Evolutionary conservation across 2,113 vertebrate species (phyloP).

Genomic region (Acrocephalus arundinaceus): DNA sequence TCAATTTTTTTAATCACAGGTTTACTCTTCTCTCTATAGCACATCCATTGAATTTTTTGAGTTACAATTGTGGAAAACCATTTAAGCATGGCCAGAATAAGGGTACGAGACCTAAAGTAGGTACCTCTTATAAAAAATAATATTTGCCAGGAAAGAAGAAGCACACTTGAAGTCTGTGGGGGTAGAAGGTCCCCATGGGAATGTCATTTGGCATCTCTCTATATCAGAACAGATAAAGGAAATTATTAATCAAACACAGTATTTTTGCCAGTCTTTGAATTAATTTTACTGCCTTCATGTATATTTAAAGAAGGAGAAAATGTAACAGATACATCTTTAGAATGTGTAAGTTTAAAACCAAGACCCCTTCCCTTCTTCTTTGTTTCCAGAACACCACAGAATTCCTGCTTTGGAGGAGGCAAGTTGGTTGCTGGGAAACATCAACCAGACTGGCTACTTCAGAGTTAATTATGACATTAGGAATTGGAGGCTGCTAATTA

Average conservation of each 20-base stretch:
- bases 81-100: background rate
- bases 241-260: background rate
- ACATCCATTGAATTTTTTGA: background rate
- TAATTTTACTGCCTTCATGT: background rate
- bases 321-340: background rate
- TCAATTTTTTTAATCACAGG: background rate
- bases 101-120: background rate
- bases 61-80: background rate
- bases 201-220: background rate
- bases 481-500: conserved; percentile 94
- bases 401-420: conserved; percentile 81
- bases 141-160: background rate
- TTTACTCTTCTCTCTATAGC: background rate
- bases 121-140: background rate
- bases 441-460: conserved; percentile 98
- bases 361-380: background rate
- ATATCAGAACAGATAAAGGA: background rate
- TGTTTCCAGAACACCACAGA: conserved; percentile 84
- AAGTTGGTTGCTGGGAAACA: conserved; percentile 93
- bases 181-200: background rate
- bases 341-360: background rate
- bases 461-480: conserved; percentile 96
- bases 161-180: background rate
- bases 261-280: background rate
- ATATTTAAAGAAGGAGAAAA: background rate